Base-by-base conservation (phyloP, 2,797 vertebrate species). In the Pogoniulus pusillus region DNA sequence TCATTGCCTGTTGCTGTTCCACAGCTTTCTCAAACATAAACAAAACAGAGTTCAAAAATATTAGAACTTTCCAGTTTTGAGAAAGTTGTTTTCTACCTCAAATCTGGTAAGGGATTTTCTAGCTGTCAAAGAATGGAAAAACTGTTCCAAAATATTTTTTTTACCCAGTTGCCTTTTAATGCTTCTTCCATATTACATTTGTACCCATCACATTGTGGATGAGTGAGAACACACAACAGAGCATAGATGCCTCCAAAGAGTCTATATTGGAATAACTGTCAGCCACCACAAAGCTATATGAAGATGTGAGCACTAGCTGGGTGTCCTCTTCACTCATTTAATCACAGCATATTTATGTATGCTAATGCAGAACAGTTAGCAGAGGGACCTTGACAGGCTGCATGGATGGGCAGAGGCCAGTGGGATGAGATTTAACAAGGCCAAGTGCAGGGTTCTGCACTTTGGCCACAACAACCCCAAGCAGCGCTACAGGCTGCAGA, bases 1-100 rank as follows among this genome's bases (percentile, higher is more conserved):
- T 95, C 95, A 93, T 75, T 93, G 91, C 93, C 57, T 90, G 90
- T 85, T 92, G 93, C 91, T 94, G 82, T 91, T 96, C 93, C 86
- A 92, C 89, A 89, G 57, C 86, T 92, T 87, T 94, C 89, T 83
- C 83, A 95, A 95, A 93, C 35, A 96, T 79, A 95, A 95, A 94
- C 93, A 96, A 95, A 91, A 55, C 45, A 82, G 69, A 65, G 82
- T 93, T 94, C 93, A 93, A 96, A 92, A 95, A 85, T 93, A 88
- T 91, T 85, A 82, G 82, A 93, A 94, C 91, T 93, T 95, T 95
- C 93, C 95, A 94, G 83, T 68, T 96, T 94, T 89, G 64, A 94
- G 85, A 78, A 89, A 82, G 82, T 95, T 96, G 87, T 93, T 92
- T 95, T 85, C 91, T 89, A 82, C 93, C 89, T 93, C 80, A 92